A percentile compares a stretch with the other conserved stretches of the same genome.
These are phyloP conservation scores for Torymus auratus DNA, from an alignment of 2,888 invertebrate genomes.

Conservation along the genomic window DNA sequence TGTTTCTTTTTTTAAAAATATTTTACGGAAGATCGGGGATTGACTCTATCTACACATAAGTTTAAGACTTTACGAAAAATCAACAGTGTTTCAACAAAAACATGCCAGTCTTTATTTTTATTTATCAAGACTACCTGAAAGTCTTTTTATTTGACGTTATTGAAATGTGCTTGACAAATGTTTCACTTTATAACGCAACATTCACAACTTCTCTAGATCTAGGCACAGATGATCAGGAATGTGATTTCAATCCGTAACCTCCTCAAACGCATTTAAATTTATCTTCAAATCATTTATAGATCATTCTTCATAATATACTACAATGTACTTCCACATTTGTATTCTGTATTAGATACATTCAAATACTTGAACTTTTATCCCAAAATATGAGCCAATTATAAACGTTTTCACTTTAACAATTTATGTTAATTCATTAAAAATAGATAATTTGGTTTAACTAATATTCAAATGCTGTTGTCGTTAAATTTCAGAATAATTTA, in stretches of 20 bases:
- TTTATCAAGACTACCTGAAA: constrained; percentile 39
- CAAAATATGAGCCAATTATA: constrained; percentile 33
- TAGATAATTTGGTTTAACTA: constrained; percentile 9
- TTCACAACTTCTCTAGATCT: constrained; percentile 30
- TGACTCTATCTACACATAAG: constrained; percentile 33
- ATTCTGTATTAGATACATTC: too few relatives aligned
- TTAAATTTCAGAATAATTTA: background rate
- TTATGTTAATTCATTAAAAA: constrained; percentile 23
- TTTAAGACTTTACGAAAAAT: constrained; percentile 27
- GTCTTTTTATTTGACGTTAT: constrained; percentile 25
- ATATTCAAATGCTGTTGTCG: constrained; percentile 16
- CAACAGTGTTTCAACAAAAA: constrained; percentile 30
- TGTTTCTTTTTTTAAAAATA: constrained; percentile 24
- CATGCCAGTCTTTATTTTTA: constrained; percentile 52
- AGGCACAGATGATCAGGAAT: constrained; percentile 52
- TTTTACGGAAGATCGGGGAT: constrained; percentile 56
- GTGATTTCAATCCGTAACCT: constrained; percentile 32
- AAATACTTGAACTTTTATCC: background rate
- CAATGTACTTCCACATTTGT: background rate
- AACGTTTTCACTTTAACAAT: constrained; percentile 14
- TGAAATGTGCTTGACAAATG: constrained; percentile 39
- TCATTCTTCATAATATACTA: background rate
- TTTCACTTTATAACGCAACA: constrained; percentile 29
- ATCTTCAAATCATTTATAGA: constrained; percentile 16
- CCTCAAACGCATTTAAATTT: constrained; percentile 23